Evolutionary conservation across 2,888 invertebrate species (phyloP).

Genomic region (Napeogenes sylphis): DNA sequence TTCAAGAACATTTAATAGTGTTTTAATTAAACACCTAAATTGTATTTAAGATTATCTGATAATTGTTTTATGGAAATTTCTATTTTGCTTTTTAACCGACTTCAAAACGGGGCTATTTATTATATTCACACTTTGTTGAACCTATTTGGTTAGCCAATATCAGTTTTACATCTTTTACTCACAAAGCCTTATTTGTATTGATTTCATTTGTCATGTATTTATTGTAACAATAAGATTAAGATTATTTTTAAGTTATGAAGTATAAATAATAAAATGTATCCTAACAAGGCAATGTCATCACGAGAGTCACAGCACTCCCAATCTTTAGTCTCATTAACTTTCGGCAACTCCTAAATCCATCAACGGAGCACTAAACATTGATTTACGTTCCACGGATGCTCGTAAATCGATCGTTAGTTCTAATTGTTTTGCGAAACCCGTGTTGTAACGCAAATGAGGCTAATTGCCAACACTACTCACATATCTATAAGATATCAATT

Average conservation of each 20-base stretch:
- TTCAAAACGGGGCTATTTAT: background rate
- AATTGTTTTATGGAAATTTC: slow-evolving; percentile 17
- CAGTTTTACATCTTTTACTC: too few species aligned
- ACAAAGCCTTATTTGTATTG: too few species aligned
- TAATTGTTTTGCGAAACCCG: slow-evolving; percentile 42
- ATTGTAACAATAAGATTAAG: too few species aligned
- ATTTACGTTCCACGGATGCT: slow-evolving; percentile 51
- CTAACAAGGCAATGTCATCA: background rate
- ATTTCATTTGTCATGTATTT: too few species aligned
- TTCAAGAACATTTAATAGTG: slow-evolving; percentile 30
- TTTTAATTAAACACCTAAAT: slow-evolving; percentile 24
- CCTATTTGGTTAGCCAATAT: too few species aligned
- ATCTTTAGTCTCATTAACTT: slow-evolving; percentile 2
- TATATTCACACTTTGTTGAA: too few species aligned
- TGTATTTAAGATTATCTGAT: slow-evolving; percentile 4
- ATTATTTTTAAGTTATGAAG: too few species aligned
- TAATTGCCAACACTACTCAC: slow-evolving; percentile 34
- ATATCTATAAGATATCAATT: background rate
- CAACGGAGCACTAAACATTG: slow-evolving; percentile 45
- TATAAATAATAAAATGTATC: too few species aligned
- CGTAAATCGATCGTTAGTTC: slow-evolving; percentile 49
- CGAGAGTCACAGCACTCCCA: background rate
- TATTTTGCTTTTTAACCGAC: slow-evolving; percentile 1
- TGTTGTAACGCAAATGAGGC: slow-evolving; percentile 45
- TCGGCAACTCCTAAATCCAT: slow-evolving; percentile 34